phyloP scores from a whole-genome alignment of 2,797 vertebrate genomes.

The Sebastes ruberrimus region DNA sequence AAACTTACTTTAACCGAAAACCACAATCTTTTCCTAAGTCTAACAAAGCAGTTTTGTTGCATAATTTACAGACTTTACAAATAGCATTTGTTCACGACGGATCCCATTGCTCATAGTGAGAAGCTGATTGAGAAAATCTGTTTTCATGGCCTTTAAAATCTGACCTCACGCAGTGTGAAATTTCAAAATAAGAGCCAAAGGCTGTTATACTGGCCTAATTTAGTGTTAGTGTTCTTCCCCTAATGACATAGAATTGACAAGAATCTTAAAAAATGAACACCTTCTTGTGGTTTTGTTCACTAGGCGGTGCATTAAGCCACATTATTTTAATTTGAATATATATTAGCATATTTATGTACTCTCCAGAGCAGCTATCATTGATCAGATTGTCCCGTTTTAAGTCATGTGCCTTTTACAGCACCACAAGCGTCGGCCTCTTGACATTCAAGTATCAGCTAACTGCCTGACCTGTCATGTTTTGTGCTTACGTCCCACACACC shows the following conservation, averaged over 20 bases:
- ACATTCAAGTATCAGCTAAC: conserved; percentile 50
- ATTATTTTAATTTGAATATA: background rate
- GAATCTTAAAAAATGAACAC: background rate
- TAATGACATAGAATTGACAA: background rate
- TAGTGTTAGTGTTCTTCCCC: background rate
- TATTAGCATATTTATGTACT: background rate
- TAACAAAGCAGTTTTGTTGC: fast-evolving
- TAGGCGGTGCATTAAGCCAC: background rate
- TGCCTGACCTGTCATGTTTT: conserved; percentile 51
- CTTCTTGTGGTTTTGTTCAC: background rate
- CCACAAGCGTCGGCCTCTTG: conserved; percentile 2
- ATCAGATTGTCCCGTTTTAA: conserved; percentile 19
- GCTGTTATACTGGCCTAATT: fast-evolving
- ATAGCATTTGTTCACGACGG: fast-evolving
- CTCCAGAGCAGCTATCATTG: conserved; percentile 1
- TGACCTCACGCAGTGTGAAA: background rate
- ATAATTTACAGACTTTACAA: fast-evolving
- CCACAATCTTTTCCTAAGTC: too few species aligned
- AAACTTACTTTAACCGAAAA: fast-evolving
- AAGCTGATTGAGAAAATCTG: too few species aligned
- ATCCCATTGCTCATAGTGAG: fast-evolving
- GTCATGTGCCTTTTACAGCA: background rate
- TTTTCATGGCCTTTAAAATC: background rate
- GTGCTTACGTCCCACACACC: conserved; percentile 10
- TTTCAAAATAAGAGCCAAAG: background rate